Evolutionary conservation across 2,113 vertebrate genomes (phyloP), one percentile per base, ranked within the genome.

Genomic region (Caloenas nicobarica): DNA sequence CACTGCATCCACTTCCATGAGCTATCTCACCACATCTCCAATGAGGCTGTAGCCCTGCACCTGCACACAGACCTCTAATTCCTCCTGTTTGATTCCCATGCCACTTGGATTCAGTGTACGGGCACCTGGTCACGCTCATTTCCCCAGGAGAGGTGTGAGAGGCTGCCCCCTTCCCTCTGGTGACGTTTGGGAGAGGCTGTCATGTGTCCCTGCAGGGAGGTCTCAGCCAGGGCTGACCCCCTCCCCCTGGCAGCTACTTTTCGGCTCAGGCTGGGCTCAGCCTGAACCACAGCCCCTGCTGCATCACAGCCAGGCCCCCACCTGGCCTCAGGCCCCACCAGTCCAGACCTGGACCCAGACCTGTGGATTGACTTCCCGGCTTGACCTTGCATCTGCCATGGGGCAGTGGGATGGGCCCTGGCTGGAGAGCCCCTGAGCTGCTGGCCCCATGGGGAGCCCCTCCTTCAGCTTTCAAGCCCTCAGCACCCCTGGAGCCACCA

Each of bases 371-470:
- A 46, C 44, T 81, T 81, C 38, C 17, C 2, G 1, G 34, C 21
- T 58, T 70, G 18, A 70, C 42, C 42, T 40, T 51, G 38, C 18
- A 19, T 16, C 34, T 74, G 25, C n/a, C n/a, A 31, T 40, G 5
- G 22, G 3, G 7, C 3, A 10, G 9, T 48, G 29, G 36, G 31
- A 81, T 4, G 3, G 13, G 33, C 19, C 31, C 21, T 3, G 2
- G 17, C 8, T 54, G 58, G 31, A 19, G 53, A 72, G 8, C 13
- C 5, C 26, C 33, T 72, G 40, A 44, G 40, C 58, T 61, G 26
- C 38, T 11, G 1, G 12, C 8, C 15, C n/a, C 46, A 11, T 7
- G 16, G 34, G 34, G 5, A 70, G 5, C 2, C 6, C 4, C 7
- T 16, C 1, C 4, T 13, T n/a, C 48, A 42, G 8, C 29, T 53